phyloP scores from a whole-genome alignment of 2,113 vertebrate genomes.

The Dasyurus viverrinus region DNA sequence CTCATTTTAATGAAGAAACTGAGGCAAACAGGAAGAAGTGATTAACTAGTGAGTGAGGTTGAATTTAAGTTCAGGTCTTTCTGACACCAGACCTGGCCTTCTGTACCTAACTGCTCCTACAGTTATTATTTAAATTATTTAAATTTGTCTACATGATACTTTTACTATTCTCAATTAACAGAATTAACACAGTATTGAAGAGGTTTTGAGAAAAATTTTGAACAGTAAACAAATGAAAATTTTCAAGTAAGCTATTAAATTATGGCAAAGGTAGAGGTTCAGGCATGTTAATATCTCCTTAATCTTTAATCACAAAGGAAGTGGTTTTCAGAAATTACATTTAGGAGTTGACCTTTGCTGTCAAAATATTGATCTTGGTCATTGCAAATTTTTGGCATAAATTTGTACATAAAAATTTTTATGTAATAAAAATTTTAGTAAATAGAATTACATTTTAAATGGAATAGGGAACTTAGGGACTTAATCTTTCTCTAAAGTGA shows the following conservation, averaged over 20 bases:
- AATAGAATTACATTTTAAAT: neutral
- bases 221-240: neutral
- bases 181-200: neutral
- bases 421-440: neutral
- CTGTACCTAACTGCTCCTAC: neutral
- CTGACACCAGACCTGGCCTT: neutral
- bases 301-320: neutral
- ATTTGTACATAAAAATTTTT: neutral
- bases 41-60: neutral
- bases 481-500: neutral
- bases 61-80: neutral
- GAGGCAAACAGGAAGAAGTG: neutral
- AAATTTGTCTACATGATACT: neutral
- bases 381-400: neutral
- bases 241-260: neutral
- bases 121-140: neutral
- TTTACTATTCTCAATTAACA: neutral
- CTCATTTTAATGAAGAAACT: neutral
- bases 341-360: neutral
- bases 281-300: neutral
- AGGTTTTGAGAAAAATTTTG: neutral
- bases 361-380: neutral
- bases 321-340: neutral
- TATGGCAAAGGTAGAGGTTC: neutral
- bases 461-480: neutral